phyloP scores from a whole-genome alignment of 2,888 invertebrate species.

The Deilephila elpenor region DNA sequence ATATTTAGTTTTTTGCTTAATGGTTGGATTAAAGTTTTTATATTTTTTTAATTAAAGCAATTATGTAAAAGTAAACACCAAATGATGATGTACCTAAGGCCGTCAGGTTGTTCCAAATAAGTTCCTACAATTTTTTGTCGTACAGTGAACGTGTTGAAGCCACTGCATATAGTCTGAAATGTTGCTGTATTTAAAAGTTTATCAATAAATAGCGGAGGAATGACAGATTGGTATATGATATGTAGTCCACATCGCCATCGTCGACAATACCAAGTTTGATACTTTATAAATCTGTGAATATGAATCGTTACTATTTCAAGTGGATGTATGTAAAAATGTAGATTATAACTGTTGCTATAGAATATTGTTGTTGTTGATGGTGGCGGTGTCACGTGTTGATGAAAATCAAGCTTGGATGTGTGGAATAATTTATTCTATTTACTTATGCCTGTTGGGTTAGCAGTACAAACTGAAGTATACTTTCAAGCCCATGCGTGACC shows the following conservation, averaged over 20 bases:
- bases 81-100: no score
- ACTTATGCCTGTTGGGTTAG: no score
- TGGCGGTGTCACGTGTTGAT: not conserved
- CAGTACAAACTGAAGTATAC: no score
- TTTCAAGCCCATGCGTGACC: no score
- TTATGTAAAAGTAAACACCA: no score
- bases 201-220: constrained; percentile 3
- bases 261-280: not conserved
- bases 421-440: not conserved
- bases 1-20: no score
- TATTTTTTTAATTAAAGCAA: no score
- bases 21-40: no score
- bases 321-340: not conserved
- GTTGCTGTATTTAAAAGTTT: constrained; percentile 19
- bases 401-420: not conserved
- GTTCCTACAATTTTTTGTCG: not conserved
- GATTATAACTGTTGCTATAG: not conserved
- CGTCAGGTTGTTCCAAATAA: no score
- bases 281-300: not conserved
- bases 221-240: not conserved
- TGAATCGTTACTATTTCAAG: not conserved
- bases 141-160: not conserved
- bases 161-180: constrained; percentile 1
- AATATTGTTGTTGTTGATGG: not conserved
- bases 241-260: not conserved